These are phyloP conservation scores for Siniperca chuatsi DNA, from an alignment of 2,113 vertebrate genomes.

Conservation along the genomic window DNA sequence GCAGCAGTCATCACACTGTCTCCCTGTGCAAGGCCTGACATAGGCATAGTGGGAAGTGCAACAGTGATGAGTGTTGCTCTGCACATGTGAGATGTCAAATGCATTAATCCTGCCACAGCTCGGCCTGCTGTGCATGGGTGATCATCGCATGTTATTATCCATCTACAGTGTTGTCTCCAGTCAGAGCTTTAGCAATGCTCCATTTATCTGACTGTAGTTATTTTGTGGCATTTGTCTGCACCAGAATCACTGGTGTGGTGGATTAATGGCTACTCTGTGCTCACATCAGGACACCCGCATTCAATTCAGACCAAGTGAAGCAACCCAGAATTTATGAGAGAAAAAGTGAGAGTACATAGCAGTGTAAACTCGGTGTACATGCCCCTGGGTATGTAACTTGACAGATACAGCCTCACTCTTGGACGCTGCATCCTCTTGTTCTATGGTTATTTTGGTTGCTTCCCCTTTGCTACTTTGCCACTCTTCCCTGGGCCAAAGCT, in stretches of 20 bases:
- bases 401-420: neutral
- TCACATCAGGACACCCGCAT: neutral
- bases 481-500: neutral
- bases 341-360: neutral
- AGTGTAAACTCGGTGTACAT: neutral
- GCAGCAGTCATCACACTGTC: slow-evolving; percentile 41
- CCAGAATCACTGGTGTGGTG: neutral
- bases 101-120: slow-evolving; percentile 65
- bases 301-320: neutral
- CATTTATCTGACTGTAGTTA: neutral
- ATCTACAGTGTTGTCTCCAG: slow-evolving; percentile 23
- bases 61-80: slow-evolving; percentile 34
- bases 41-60: slow-evolving; percentile 28
- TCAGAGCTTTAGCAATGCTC: slow-evolving; percentile 15
- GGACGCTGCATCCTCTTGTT: neutral
- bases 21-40: slow-evolving; percentile 38
- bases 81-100: slow-evolving; percentile 27
- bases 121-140: slow-evolving; percentile 39
- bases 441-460: neutral
- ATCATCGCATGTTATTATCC: slow-evolving; percentile 60
- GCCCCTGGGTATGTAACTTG: neutral
- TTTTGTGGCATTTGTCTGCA: neutral
- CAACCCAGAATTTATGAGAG: neutral
- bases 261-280: neutral
- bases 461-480: neutral